Conservation (phyloP, 1,140 invertebrate species). For the Drosophila trapezifrons region DNA sequence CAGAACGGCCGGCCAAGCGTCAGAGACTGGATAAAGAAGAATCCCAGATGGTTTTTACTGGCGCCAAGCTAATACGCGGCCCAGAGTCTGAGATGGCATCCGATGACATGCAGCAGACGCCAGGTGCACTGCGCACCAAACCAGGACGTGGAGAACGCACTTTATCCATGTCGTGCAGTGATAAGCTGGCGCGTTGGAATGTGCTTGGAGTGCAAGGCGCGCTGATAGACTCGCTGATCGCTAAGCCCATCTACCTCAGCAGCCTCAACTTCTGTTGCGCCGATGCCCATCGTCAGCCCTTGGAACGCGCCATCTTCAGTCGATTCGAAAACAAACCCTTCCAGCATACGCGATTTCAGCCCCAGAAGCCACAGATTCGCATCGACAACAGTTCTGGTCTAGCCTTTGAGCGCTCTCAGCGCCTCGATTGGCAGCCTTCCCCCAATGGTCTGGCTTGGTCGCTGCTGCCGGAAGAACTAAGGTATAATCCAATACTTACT, state of each 20-base stretch:
- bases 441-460: slow-evolving; percentile 88
- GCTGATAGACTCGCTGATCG: slow-evolving; percentile 89
- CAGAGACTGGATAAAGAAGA: slow-evolving; percentile 29
- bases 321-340: slow-evolving; percentile 83
- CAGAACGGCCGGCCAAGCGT: slow-evolving; percentile 62
- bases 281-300: slow-evolving; percentile 86
- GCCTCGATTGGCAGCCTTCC: slow-evolving; percentile 85
- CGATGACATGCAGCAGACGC: slow-evolving; percentile 66
- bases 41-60: slow-evolving; percentile 87
- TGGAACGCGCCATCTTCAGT: slow-evolving; percentile 88
- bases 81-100: slow-evolving; percentile 86
- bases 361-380: slow-evolving; percentile 69
- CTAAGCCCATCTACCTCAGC: slow-evolving; percentile 88
- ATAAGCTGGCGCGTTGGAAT: slow-evolving; percentile 96
- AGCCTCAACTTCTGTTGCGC: slow-evolving; percentile 89
- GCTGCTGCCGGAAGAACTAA: slow-evolving; percentile 83
- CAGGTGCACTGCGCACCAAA: slow-evolving; percentile 93
- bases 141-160: slow-evolving; percentile 96
- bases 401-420: slow-evolving; percentile 85
- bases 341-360: slow-evolving; percentile 68
- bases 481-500: slow-evolving; percentile 85
- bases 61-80: slow-evolving; percentile 92
- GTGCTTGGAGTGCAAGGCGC: slow-evolving; percentile 93
- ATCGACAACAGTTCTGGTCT: slow-evolving; percentile 76
- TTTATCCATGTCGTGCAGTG: slow-evolving; percentile 95